A percentile compares a stretch with the other conserved stretches of the same genome.
phyloP scores from a whole-genome alignment of 2,888 invertebrate genomes.

The Smittia aterrima region DNA sequence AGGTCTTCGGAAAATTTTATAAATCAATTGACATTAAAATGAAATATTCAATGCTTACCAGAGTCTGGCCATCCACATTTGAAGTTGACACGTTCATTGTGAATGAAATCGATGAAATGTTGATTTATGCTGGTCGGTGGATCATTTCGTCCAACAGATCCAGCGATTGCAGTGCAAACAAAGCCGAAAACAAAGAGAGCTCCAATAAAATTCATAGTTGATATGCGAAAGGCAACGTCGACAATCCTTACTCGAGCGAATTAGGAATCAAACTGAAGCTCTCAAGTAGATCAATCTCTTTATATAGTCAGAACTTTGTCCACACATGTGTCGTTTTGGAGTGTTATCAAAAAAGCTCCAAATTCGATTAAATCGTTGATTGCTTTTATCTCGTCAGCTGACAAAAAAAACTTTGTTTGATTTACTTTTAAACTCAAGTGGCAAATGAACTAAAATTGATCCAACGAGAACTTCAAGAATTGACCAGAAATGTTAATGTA shows the following conservation, averaged over 20 bases:
- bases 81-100: not conserved
- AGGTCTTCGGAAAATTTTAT: no score
- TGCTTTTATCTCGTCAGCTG: conserved; percentile 5
- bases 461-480: no score
- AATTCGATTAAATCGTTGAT: not conserved
- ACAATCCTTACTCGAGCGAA: no score
- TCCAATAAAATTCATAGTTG: conserved; percentile 22
- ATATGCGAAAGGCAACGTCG: not conserved
- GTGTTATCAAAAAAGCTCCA: conserved; percentile 7
- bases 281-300: not conserved
- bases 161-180: not conserved
- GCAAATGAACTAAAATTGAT: no score
- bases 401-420: not conserved
- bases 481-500: no score
- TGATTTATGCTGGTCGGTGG: not conserved
- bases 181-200: conserved; percentile 8
- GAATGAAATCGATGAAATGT: conserved; percentile 5
- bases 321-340: no score
- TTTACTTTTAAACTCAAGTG: not conserved
- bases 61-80: conserved; percentile 16
- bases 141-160: not conserved
- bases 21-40: not conserved
- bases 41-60: not conserved
- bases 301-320: not conserved
- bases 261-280: not conserved